phyloP scores from a whole-genome alignment of 2,888 invertebrate species.

The Microplitis manilae region DNA sequence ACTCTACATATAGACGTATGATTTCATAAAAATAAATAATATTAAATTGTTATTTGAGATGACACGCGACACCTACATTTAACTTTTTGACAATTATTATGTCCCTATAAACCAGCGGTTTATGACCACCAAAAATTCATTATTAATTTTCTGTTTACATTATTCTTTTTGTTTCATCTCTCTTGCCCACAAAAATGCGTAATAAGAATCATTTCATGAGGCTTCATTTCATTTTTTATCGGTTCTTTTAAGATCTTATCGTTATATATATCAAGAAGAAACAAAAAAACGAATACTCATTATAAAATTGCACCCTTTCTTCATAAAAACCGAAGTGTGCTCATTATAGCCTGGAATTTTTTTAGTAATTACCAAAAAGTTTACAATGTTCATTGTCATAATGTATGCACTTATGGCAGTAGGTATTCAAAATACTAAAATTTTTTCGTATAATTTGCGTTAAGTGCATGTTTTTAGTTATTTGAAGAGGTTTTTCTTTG shows the following conservation, averaged over 20 bases:
- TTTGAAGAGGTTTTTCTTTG: neutral
- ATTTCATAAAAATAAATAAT: neutral
- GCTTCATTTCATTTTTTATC: neutral
- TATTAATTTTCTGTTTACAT: neutral
- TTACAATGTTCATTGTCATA: neutral
- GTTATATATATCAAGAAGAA: neutral
- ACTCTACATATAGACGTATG: neutral
- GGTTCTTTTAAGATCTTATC: neutral
- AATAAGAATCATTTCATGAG: neutral
- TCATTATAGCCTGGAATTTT: neutral
- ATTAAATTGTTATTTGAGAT: neutral
- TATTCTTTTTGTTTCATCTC: neutral
- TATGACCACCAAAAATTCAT: neutral
- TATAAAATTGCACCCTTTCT: neutral
- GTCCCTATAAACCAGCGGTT: neutral
- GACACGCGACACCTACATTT: constrained; percentile 1
- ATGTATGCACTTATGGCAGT: too few species aligned
- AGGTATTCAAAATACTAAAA: too few species aligned
- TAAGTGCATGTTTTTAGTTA: neutral
- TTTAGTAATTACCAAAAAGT: neutral
- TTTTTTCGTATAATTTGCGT: neutral
- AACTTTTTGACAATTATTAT: neutral
- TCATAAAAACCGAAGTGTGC: neutral
- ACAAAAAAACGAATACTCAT: neutral
- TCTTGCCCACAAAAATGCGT: neutral